A percentile compares a stretch with the other conserved stretches of the same genome.
These are phyloP conservation scores for Cyprinodon tularosa DNA, from an alignment of 2,113 vertebrate species.

Conservation along the genomic window DNA sequence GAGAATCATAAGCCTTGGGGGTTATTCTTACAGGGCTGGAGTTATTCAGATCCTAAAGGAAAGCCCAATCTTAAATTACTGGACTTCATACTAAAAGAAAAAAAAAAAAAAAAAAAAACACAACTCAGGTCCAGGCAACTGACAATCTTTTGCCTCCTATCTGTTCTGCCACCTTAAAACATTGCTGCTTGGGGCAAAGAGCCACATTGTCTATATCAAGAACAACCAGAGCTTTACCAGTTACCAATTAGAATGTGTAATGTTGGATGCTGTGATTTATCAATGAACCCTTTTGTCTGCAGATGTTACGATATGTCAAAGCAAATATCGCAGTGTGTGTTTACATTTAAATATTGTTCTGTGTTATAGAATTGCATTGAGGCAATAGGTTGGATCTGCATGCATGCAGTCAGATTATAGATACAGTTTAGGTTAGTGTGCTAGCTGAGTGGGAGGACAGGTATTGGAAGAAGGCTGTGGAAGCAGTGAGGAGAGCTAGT, in stretches of 20 bases:
- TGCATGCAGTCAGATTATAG: conserved; percentile 59
- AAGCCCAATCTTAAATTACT: neutral
- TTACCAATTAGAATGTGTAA: conserved; percentile 8
- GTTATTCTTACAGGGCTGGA: no score
- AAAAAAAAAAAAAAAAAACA: neutral
- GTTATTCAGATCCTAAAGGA: no score
- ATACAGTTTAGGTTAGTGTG: conserved; percentile 61
- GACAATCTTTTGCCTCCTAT: neutral
- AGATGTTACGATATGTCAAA: conserved; percentile 17
- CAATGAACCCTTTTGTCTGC: neutral
- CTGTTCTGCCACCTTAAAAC: no score
- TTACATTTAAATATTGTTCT: conserved; percentile 44
- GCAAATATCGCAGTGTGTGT: conserved; percentile 10
- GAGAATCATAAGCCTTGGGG: no score
- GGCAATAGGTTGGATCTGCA: conserved; percentile 38
- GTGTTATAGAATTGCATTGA: conserved; percentile 32
- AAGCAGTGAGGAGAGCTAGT: conserved; percentile 57
- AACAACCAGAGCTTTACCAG: no score
- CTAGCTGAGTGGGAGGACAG: conserved; percentile 67
- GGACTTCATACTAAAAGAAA: neutral
- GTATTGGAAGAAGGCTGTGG: conserved; percentile 66
- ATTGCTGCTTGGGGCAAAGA: no score
- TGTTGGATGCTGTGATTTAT: conserved; percentile 3
- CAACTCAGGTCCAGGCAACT: neutral
- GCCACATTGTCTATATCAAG: no score